Base-by-base conservation (phyloP, 2,113 vertebrate genomes). In the Triplophysa dalaica region DNA sequence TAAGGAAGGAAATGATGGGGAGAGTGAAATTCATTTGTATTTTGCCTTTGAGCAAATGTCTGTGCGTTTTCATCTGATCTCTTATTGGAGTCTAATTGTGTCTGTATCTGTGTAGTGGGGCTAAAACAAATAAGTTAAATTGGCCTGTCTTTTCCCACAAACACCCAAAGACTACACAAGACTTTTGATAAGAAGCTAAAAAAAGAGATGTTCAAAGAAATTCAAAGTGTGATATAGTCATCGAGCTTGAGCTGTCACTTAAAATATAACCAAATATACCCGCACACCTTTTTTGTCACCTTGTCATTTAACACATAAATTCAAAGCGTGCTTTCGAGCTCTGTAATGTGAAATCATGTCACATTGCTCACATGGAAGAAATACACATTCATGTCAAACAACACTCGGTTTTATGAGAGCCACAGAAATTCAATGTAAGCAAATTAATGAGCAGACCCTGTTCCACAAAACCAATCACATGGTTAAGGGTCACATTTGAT, bases 31-130 rank as follows among this genome's bases (percentile, higher is more conserved):
- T 75, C 66, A 75, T 81, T 78, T 61, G 56, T 75, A 78, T 81
- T 85, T 68, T 83, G 84, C 82, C 75, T 81, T 79, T 79, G 65
- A 83, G 82, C 79, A 48, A 79, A 69, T 41, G 75, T 60, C 83
- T 74, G 80, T 70, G 70, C 50, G 33, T 75, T 83, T 85, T 83
- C 82, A 85, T 83, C 84, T 69, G 79, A 77, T 79, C 12, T 66
- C 72, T 81, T 76, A 85, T 81, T 81, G 78, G 83, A 81, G 82
- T 78, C 56, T 78, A 24, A 54, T 50, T 67, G 26, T 73, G 21
- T 74, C 21, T 66, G 69, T 58, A 12, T 74, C 54, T 45, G 21
- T 58, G 33, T 24, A 10, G 54, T 19, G 19, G 8, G 19, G n/a
- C 54, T 56, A n/a, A 19, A 56, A 56, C n/a, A 4, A 52, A 52